Evolutionary conservation across 2,888 invertebrate genomes (phyloP).

Genomic region (Tenthredo livida): DNA sequence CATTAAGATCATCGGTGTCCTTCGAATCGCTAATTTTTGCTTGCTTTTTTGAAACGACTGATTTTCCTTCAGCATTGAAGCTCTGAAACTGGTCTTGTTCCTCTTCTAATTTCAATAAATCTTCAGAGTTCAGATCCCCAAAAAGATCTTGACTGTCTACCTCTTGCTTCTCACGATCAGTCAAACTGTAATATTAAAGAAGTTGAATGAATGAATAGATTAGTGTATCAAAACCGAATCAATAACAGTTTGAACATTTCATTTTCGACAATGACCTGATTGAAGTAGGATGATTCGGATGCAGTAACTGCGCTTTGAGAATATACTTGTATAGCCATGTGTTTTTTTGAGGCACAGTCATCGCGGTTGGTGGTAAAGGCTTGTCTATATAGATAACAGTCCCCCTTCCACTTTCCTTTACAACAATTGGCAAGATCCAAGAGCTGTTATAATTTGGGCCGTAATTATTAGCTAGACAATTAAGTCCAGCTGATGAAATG

Average conservation of each 20-base stretch:
- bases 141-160: conserved; percentile 53
- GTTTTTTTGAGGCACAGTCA: conserved; percentile 68
- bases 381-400: conserved; percentile 71
- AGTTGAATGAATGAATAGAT: not conserved
- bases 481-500: conserved; percentile 70
- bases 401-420: conserved; percentile 64
- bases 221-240: not conserved
- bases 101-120: conserved; percentile 57
- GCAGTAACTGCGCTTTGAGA: conserved; percentile 58
- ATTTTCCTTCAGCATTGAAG: not conserved
- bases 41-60: not conserved
- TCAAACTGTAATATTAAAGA: not conserved
- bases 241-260: not conserved
- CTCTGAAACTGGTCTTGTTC: conserved; percentile 26
- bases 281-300: conserved; percentile 55
- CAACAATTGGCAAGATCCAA: conserved; percentile 69
- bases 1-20: not conserved
- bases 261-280: conserved; percentile 31
- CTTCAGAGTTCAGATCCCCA: conserved; percentile 56
- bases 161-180: not conserved
- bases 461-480: conserved; percentile 67
- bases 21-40: not conserved
- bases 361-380: conserved; percentile 64
- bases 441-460: conserved; percentile 61
- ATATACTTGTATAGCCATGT: conserved; percentile 68